Evolutionary conservation across 2,113 vertebrate species (phyloP).

Genomic region (Neolamprologus sp.): DNA sequence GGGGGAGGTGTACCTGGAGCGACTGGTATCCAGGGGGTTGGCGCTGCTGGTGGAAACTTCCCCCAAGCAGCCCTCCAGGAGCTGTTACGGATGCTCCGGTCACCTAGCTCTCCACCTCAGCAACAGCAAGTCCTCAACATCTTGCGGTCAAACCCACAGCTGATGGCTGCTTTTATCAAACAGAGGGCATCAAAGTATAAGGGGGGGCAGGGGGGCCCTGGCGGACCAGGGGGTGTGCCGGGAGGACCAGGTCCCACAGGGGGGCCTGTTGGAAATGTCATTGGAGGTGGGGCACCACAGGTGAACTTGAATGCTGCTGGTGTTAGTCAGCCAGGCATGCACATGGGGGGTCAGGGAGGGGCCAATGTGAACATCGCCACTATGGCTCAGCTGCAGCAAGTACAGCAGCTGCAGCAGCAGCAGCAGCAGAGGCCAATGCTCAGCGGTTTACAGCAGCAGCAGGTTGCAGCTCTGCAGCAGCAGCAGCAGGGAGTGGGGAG

Average conservation of each 20-base stretch:
- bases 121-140: conserved; percentile 78
- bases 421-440: conserved; percentile 76
- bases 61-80: conserved; percentile 77
- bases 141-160: conserved; percentile 91
- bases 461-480: conserved; percentile 65
- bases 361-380: conserved; percentile 62
- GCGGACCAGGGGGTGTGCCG: conserved; percentile 57
- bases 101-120: conserved; percentile 70
- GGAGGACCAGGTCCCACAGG: conserved; percentile 61
- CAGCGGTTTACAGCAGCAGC: conserved; percentile 54
- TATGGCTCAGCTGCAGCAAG: conserved; percentile 73
- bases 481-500: conserved; percentile 51
- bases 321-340: conserved; percentile 77
- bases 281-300: conserved; percentile 67
- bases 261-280: conserved; percentile 61
- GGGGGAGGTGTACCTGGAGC: conserved; percentile 9
- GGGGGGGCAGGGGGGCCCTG: conserved; percentile 64
- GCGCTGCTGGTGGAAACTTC: conserved; percentile 63
- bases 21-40: conserved; percentile 13
- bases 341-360: conserved; percentile 68
- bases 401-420: conserved; percentile 78
- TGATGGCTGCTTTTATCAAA: conserved; percentile 96
- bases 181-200: conserved; percentile 89
- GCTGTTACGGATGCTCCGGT: conserved; percentile 67
- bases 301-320: conserved; percentile 74